Base-by-base conservation (phyloP, 2,113 vertebrate genomes). In the Melanotaenia duboulayi region DNA sequence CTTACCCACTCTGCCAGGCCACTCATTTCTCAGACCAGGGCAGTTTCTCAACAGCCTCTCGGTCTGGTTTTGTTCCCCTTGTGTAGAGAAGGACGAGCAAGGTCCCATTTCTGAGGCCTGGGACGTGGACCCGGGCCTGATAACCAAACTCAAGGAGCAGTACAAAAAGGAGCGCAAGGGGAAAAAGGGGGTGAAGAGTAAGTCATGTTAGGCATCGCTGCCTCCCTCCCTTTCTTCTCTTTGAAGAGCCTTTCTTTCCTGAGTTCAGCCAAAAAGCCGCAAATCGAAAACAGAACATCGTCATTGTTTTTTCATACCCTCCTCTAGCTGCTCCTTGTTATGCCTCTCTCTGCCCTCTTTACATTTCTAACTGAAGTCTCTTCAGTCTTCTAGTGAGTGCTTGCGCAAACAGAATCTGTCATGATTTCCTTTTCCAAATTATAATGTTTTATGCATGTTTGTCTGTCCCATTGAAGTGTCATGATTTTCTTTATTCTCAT, bases 81-180 rank as follows among this genome's bases (percentile, higher is more conserved):
- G 87, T 98, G 94, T 97, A 99, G 98, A 99, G 91, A 98, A 98
- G 95, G 96, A 99, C 94, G 97, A 98, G 93, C 95, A 96, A 84
- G 95, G 95, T 95, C 95, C 96, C 90, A 94, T 95, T 91, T 95
- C 96, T 89, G 98, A 99, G 95, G 96, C 97, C 87, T 99, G 98
- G 98, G 98, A 99, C 90, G 97, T 99, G 96, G 98, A 99, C 96
- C 97, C 98, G 95, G 95, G 96, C 94, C 94, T 99, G 94, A 98
- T 99, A 95, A 97, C 96, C 94, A 98, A 98, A 94, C 98, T 99
- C 93, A 99, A 99, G 97, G 98, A 99, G 92, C 96, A 99, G 94
- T 99, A 99, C 98, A 99, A 95, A 96, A 99, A 99, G 97, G 98
- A 99, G 93, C 97, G 98, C 94, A 99, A 98, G 95, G 97, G 97